These are phyloP conservation scores for Hybos culiciformis DNA, from an alignment of 2,888 invertebrate genomes.

Conservation along the genomic window DNA sequence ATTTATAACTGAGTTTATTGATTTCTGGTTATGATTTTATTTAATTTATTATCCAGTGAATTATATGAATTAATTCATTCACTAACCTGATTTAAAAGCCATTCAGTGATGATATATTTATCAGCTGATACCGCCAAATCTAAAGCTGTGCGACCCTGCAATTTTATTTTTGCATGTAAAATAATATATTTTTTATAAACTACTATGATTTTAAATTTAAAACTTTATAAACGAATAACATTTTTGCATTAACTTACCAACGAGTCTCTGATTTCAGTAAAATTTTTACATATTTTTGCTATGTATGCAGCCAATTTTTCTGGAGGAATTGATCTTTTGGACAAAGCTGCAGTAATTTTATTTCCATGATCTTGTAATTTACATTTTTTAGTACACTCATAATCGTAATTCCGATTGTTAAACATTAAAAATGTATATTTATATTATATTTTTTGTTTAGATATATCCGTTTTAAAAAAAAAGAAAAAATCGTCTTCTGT, in stretches of 20 bases:
- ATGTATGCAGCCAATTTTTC: slow-evolving; percentile 44
- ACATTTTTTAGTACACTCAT: slow-evolving; percentile 45
- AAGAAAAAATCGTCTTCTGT: too few relatives aligned
- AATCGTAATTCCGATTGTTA: slow-evolving; percentile 22
- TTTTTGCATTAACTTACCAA: slow-evolving; percentile 35
- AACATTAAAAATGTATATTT: too few relatives aligned
- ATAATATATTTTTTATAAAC: too few relatives aligned
- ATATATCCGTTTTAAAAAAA: too few relatives aligned
- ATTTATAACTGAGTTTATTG: slow-evolving; percentile 1
- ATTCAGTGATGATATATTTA: slow-evolving; percentile 50
- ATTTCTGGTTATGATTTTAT: too few relatives aligned
- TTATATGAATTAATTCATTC: too few relatives aligned
- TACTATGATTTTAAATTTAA: too few relatives aligned
- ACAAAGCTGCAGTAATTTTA: slow-evolving; percentile 46
- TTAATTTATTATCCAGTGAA: too few relatives aligned
- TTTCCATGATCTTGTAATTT: slow-evolving; percentile 37
- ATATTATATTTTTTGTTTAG: too few relatives aligned
- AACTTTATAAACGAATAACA: neutral
- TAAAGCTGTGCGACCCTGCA: too few relatives aligned
- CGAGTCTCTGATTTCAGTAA: slow-evolving; percentile 43
- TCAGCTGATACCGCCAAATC: slow-evolving; percentile 69
- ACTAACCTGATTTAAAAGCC: slow-evolving; percentile 55
- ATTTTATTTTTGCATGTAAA: too few relatives aligned
- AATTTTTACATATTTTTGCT: slow-evolving; percentile 46
- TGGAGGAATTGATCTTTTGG: slow-evolving; percentile 47